Conservation (phyloP, 2,113 vertebrate genomes). For the Corydoras sp. region DNA sequence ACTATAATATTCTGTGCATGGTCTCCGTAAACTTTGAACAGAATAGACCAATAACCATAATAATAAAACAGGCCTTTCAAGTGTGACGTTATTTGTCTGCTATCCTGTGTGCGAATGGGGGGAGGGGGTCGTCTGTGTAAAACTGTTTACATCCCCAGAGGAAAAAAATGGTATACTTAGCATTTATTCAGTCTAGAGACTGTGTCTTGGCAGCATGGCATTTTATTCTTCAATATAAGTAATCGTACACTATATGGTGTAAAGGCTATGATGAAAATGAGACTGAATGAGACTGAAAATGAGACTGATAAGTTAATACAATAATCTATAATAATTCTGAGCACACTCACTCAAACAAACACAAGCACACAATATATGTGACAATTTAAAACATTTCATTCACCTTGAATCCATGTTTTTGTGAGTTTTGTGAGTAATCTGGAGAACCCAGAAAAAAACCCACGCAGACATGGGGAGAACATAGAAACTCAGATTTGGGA, state of each 20-base stretch:
- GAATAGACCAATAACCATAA: slow-evolving; percentile 14
- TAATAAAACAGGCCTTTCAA: slow-evolving; percentile 11
- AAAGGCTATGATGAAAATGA: neutral
- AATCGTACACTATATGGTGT: neutral
- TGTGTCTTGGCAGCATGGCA: neutral
- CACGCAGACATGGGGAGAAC: no score
- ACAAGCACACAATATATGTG: no score
- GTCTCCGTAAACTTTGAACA: slow-evolving; percentile 27
- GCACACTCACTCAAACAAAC: no score
- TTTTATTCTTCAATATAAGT: neutral
- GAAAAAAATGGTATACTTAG: neutral
- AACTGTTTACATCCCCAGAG: neutral
- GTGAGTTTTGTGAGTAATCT: no score
- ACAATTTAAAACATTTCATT: no score
- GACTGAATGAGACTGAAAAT: neutral
- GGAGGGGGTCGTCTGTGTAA: neutral
- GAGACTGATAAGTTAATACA: neutral
- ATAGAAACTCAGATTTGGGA: no score
- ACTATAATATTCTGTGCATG: neutral
- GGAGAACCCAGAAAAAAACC: no score
- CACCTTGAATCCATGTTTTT: no score
- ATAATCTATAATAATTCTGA: no score
- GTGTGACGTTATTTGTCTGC: slow-evolving; percentile 19
- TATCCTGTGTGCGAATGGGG: neutral
- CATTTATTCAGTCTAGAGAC: slow-evolving; percentile 8